A percentile compares a stretch with the other conserved stretches of the same genome.
phyloP scores from a whole-genome alignment of 64 coral and sea anemone species.

The Dendrophyllia cribrosa region DNA sequence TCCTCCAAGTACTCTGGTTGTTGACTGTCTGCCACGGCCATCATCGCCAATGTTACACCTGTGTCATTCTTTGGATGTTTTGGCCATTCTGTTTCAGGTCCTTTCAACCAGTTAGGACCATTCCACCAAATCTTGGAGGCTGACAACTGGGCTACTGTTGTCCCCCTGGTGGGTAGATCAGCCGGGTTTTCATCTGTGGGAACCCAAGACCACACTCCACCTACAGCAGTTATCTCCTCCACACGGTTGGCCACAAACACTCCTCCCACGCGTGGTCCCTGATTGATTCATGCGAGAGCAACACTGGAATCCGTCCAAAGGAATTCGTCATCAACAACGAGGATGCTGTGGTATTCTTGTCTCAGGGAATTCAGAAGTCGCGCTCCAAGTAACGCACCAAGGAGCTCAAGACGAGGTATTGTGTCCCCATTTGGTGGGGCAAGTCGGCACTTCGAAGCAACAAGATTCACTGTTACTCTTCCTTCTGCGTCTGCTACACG shows the following conservation, averaged over 20 bases:
- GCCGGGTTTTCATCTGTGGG: conserved; percentile 22
- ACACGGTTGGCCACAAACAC: conserved; percentile 16
- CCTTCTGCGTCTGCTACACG: background rate
- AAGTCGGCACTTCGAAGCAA: background rate
- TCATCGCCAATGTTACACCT: background rate
- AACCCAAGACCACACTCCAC: no score
- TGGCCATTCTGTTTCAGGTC: background rate
- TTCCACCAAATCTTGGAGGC: conserved; percentile 43
- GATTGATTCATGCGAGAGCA: background rate
- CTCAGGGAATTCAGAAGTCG: conserved; percentile 12
- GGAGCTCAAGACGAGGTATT: conserved; percentile 64
- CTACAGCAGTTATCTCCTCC: no score
- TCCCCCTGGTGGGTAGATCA: conserved; percentile 43
- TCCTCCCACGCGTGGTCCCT: background rate
- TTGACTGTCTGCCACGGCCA: background rate
- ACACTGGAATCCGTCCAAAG: no score
- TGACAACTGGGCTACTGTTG: background rate
- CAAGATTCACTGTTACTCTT: background rate
- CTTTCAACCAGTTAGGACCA: background rate
- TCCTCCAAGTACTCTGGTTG: background rate
- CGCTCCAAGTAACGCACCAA: conserved; percentile 51
- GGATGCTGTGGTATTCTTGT: background rate
- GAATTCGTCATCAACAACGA: conserved; percentile 14
- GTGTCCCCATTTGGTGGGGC: no score
- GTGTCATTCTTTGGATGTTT: background rate